These are phyloP conservation scores for Struthidea cinerea DNA, from an alignment of 2,113 vertebrate species.

Conservation along the genomic window DNA sequence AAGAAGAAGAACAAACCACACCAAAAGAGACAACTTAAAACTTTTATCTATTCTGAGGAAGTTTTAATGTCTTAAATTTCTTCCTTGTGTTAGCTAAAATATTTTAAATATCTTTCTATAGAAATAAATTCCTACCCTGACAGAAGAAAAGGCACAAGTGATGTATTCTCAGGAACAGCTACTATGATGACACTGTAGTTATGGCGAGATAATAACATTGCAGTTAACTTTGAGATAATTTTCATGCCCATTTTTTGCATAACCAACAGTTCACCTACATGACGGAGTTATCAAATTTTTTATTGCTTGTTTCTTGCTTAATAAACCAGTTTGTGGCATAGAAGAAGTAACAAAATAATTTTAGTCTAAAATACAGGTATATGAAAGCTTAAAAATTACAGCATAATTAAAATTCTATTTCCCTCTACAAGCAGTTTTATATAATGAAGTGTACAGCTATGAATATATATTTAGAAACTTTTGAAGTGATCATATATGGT, in stretches of 20 bases:
- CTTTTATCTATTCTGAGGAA: not conserved
- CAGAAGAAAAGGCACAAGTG: not conserved
- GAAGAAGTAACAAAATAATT: not conserved
- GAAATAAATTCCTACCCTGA: not conserved
- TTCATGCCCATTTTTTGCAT: not conserved
- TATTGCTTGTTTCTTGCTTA: not conserved
- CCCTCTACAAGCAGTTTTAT: not conserved
- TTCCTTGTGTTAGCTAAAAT: not conserved
- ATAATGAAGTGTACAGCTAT: not conserved
- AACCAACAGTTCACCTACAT: not conserved
- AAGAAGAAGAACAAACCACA: rapidly evolving
- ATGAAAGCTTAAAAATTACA: not conserved
- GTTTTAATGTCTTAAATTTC: not conserved
- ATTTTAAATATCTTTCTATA: not conserved
- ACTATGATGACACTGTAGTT: not conserved
- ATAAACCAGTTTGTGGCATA: not conserved
- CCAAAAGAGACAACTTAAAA: not conserved
- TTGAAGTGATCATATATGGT: not conserved
- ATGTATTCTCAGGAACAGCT: not conserved
- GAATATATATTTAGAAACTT: not conserved
- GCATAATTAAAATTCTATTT: not conserved
- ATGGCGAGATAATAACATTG: not conserved
- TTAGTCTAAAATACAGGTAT: not conserved
- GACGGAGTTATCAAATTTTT: not conserved
- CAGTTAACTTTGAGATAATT: not conserved